Evolutionary conservation across 2,888 invertebrate genomes (phyloP).

Genomic region (Calameuta idolon): DNA sequence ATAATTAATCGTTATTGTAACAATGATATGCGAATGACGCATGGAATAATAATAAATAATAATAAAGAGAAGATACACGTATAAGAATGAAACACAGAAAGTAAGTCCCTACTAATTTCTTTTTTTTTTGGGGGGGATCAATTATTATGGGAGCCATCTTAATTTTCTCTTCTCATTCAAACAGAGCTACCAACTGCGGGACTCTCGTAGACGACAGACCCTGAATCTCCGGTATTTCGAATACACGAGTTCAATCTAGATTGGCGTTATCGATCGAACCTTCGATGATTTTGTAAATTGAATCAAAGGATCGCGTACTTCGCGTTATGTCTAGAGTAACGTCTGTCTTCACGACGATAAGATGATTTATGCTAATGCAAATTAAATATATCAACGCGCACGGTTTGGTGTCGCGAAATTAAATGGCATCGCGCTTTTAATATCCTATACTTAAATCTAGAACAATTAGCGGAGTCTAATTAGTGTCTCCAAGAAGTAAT

Average conservation of each 20-base stretch:
- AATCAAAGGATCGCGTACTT: neutral
- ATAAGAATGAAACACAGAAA: neutral
- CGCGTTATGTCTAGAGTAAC: neutral
- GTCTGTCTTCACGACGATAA: neutral
- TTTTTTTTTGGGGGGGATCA: neutral
- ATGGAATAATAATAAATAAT: conserved; percentile 20
- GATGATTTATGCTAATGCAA: neutral
- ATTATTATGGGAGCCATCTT: neutral
- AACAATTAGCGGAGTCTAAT: neutral
- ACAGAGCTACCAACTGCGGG: neutral
- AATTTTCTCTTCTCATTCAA: neutral
- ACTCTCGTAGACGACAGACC: neutral
- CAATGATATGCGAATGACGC: conserved; percentile 52
- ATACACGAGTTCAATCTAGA: neutral
- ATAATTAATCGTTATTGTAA: conserved; percentile 39
- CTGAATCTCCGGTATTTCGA: neutral
- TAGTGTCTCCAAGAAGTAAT: neutral
- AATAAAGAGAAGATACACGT: neutral
- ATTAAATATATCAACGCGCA: neutral
- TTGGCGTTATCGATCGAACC: neutral
- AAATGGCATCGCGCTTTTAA: neutral
- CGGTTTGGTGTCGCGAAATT: neutral
- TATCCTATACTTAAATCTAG: neutral
- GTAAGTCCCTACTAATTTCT: neutral
- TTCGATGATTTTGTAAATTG: neutral